Percentiles rank a stretch among this genome's conserved stretches.
These are phyloP conservation scores for Periophthalmodon schlosseri DNA, from an alignment of 2,113 vertebrate genomes.

Conservation along the genomic window DNA sequence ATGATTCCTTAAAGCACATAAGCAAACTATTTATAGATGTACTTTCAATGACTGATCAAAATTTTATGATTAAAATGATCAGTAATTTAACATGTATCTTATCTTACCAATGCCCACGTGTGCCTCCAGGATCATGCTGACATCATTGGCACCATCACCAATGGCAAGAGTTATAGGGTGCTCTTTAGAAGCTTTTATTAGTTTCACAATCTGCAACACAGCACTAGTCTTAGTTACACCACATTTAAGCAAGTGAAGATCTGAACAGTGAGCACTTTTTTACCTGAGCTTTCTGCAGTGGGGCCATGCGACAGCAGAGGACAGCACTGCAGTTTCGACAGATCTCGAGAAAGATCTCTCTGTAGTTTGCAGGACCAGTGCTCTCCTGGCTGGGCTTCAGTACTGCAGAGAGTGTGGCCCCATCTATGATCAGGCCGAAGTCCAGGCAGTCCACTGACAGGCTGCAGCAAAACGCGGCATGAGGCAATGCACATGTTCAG, in stretches of 20 bases:
- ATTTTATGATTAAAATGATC: neutral
- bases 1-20: slow-evolving; percentile 82
- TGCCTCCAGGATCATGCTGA: slow-evolving; percentile 99
- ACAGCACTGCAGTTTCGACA: slow-evolving; percentile 96
- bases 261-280: neutral
- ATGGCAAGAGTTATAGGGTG: slow-evolving; percentile 94
- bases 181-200: slow-evolving; percentile 95
- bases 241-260: neutral
- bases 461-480: slow-evolving; percentile 66
- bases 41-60: neutral
- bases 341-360: slow-evolving; percentile 92
- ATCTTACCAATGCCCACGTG: slow-evolving; percentile 95
- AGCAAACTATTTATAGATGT: neutral
- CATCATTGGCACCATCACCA: slow-evolving; percentile 95
- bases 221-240: neutral
- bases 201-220: slow-evolving; percentile 88
- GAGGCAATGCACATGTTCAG: neutral
- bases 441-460: slow-evolving; percentile 91
- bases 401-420: slow-evolving; percentile 89
- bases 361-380: slow-evolving; percentile 84
- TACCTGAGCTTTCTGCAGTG: slow-evolving; percentile 97
- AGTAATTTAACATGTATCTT: slow-evolving; percentile 1
- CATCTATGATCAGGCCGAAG: slow-evolving; percentile 96
- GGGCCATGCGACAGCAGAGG: slow-evolving; percentile 97
- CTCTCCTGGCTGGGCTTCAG: slow-evolving; percentile 85